These are phyloP conservation scores for Semotilus atromaculatus DNA, from an alignment of 2,797 vertebrate genomes.

Conservation along the genomic window DNA sequence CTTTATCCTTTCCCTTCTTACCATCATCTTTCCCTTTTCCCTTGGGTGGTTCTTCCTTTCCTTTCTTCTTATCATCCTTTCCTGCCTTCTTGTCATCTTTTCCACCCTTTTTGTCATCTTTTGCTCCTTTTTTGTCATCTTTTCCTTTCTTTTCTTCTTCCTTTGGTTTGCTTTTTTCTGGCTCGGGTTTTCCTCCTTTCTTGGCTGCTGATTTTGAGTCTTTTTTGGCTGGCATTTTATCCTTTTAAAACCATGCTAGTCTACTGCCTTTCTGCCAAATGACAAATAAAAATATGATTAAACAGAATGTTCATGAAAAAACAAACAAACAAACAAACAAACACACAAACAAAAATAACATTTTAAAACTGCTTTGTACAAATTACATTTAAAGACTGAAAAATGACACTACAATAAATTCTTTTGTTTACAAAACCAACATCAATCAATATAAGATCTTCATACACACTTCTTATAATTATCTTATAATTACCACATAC, in stretches of 20 bases:
- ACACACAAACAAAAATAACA: neutral
- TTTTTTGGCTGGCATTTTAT: constrained; percentile 80
- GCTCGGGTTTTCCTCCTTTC: constrained; percentile 72
- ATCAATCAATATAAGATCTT: neutral
- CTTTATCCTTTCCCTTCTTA: constrained; percentile 69
- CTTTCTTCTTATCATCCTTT: constrained; percentile 71
- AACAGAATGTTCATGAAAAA: neutral
- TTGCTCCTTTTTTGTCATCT: constrained; percentile 75
- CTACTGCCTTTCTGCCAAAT: constrained; percentile 53
- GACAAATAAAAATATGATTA: constrained; percentile 22
- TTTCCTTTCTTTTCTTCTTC: constrained; percentile 73
- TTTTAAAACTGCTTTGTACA: neutral
- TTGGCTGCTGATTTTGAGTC: constrained; percentile 76
- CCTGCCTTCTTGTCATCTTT: constrained; percentile 67
- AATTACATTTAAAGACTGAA: neutral
- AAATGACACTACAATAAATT: neutral
- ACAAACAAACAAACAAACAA: neutral
- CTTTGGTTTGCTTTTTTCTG: constrained; percentile 68
- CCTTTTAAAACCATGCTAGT: constrained; percentile 73
- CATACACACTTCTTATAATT: neutral
- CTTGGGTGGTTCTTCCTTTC: constrained; percentile 64
- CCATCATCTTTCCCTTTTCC: constrained; percentile 69
- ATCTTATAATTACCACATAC: too few relatives aligned
- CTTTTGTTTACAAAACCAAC: neutral
- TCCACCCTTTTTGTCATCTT: constrained; percentile 62